Base-by-base conservation (phyloP, 2,113 vertebrate genomes). In the Pachypanchax playfairii region DNA sequence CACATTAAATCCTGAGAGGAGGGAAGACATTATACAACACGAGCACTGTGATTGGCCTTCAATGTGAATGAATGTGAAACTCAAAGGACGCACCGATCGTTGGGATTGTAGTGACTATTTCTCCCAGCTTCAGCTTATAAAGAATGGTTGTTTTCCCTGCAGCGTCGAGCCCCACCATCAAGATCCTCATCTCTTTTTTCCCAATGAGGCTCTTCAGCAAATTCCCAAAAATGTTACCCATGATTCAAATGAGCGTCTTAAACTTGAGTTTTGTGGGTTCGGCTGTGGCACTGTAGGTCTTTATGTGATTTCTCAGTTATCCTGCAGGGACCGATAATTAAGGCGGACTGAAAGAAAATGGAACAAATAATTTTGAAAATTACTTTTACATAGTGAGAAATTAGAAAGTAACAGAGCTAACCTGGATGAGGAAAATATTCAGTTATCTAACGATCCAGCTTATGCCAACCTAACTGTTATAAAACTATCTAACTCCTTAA, bases 91-190 rank as follows among this genome's bases (percentile, higher is more conserved):
- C 91, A 93, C 94, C 92, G n/a, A 96, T 96, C 49, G 95, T 96
- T 41, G 95, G 95, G 47, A 96, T 96, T 29, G 95, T 96, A 70
- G 95, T 96, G 64, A 96, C 95, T 5, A 96, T 95, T 86, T 96
- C 95, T 11, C 95, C 95, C 44, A 96, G 89, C 69, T 96, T 96
- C 35, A 96, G 92, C 67, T 96, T 96, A 82, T 96, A 96, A 31
- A 96, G 92, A 75, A 96, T 96, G 3, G 95, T 96, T 51, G 95
- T 96, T 88, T 96, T 96, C n/a, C 94, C 94, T 3, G 95, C 95
- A 1, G 95, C 95, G 36, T 96, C 95, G 9, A 96, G 90, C 22
- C 93, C 92, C 85, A 93, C 95, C 95, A 96, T 96, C 51, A 96
- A 86, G 85, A 96, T 95, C 73, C 95, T 90, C 95, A 96, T 96